Percentiles rank a stretch among this genome's conserved stretches.
Conservation (phyloP, 2,797 vertebrate genomes). For the Sebastes nivosus region DNA sequence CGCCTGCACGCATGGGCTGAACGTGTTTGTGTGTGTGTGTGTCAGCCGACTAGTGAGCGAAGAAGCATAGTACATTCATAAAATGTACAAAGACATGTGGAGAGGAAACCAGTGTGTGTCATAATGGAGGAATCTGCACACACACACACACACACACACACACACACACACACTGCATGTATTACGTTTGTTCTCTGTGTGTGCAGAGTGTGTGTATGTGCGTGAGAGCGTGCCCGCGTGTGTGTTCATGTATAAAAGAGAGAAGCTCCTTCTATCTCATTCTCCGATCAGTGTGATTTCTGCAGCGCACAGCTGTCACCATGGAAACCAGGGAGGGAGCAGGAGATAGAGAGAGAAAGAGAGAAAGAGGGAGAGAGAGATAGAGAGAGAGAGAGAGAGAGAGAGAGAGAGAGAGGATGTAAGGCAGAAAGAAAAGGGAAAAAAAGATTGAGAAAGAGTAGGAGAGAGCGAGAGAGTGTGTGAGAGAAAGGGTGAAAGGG, state of each 20-base stretch:
- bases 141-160: neutral
- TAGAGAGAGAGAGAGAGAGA: neutral
- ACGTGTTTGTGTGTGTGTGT: neutral
- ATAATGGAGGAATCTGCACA: neutral
- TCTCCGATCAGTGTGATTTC: constrained; percentile 80
- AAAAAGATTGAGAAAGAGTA: constrained; percentile 17
- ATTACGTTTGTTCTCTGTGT: neutral
- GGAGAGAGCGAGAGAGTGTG: neutral
- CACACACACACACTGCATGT: neutral
- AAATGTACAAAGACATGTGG: constrained; percentile 41
- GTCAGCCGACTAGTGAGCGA: constrained; percentile 23
- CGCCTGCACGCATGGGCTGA: constrained; percentile 23
- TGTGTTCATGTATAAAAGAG: constrained; percentile 67
- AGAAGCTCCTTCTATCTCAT: constrained; percentile 76
- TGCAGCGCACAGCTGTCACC: constrained; percentile 83
- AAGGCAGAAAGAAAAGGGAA: constrained; percentile 1
- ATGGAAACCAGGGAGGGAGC: constrained; percentile 78
- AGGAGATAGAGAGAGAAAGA: constrained; percentile 35
- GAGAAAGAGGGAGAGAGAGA: neutral
- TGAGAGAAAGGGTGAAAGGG: constrained; percentile 16
- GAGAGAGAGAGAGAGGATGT: constrained; percentile 16
- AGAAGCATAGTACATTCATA: constrained; percentile 48
- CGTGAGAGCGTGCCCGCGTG: neutral
- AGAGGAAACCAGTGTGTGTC: constrained; percentile 20
- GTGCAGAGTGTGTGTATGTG: neutral